Conservation (phyloP, 2,113 vertebrate genomes). For the Grammomys dolichurus region DNA sequence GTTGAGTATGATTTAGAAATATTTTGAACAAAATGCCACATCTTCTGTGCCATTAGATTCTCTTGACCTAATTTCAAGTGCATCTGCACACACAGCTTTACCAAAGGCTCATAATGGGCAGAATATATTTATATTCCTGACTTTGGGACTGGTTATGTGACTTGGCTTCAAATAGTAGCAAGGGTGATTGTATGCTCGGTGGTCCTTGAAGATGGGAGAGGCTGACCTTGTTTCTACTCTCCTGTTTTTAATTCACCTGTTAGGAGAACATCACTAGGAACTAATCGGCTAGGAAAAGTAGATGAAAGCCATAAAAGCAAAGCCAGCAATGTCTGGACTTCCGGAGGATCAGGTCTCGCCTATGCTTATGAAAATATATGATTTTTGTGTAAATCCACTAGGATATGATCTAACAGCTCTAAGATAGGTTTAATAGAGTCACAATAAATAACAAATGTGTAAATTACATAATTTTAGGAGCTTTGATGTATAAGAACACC, state of each 20-base stretch:
- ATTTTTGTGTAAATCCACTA: not conserved
- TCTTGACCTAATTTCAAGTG: not conserved
- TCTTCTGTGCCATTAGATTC: not conserved
- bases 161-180: conserved; percentile 33
- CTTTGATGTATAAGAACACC: not conserved
- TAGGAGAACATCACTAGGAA: not conserved
- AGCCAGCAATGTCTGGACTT: not conserved
- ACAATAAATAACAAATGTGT: not conserved
- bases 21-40: not conserved
- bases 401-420: not conserved
- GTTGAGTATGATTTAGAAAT: not conserved
- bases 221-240: not conserved
- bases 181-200: not conserved
- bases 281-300: not conserved
- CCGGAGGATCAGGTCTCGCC: not conserved
- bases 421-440: not conserved
- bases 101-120: not conserved
- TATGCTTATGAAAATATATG: not conserved
- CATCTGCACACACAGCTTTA: not conserved
- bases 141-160: conserved; percentile 21
- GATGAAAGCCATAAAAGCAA: not conserved
- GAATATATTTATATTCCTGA: not conserved
- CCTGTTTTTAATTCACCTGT: not conserved
- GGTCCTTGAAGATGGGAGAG: not conserved
- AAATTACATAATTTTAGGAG: not conserved